Conservation (phyloP, 2,113 vertebrate genomes). For the Amphilophus citrinellus region DNA sequence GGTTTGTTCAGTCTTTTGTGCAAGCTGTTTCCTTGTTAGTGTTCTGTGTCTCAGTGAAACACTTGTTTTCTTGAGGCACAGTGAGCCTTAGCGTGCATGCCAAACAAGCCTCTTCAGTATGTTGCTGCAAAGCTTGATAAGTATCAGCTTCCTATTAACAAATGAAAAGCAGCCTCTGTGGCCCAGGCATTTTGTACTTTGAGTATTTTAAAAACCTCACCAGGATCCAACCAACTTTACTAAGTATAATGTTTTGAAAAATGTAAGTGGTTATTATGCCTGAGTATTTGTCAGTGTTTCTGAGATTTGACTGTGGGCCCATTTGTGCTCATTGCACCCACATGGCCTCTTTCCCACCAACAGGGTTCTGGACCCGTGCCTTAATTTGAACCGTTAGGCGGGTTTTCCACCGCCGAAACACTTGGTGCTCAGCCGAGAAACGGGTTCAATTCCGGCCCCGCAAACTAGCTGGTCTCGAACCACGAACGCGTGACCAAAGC, state of each 20-base stretch:
- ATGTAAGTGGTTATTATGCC: constrained; percentile 1
- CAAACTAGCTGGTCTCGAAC: too few relatives aligned
- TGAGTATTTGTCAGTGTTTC: not conserved
- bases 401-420: too few relatives aligned
- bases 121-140: constrained; percentile 21
- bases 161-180: not conserved
- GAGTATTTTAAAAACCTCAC: not conserved
- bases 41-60: constrained; percentile 21
- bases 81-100: constrained; percentile 20
- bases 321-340: constrained; percentile 8
- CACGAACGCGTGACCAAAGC: too few relatives aligned
- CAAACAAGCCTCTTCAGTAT: constrained; percentile 33
- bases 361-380: too few relatives aligned
- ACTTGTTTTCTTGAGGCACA: constrained; percentile 44
- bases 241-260: constrained; percentile 3
- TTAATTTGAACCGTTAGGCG: too few relatives aligned
- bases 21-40: constrained; percentile 45
- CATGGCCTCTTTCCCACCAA: not conserved
- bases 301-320: not conserved
- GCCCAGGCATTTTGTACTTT: not conserved
- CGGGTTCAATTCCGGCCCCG: too few relatives aligned
- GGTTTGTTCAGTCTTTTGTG: constrained; percentile 24
- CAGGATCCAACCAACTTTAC: not conserved
- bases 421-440: too few relatives aligned
- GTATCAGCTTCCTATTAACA: constrained; percentile 29